Base-by-base conservation (phyloP, 2,888 invertebrate species). In the Zygothrica quintamaculata region DNA sequence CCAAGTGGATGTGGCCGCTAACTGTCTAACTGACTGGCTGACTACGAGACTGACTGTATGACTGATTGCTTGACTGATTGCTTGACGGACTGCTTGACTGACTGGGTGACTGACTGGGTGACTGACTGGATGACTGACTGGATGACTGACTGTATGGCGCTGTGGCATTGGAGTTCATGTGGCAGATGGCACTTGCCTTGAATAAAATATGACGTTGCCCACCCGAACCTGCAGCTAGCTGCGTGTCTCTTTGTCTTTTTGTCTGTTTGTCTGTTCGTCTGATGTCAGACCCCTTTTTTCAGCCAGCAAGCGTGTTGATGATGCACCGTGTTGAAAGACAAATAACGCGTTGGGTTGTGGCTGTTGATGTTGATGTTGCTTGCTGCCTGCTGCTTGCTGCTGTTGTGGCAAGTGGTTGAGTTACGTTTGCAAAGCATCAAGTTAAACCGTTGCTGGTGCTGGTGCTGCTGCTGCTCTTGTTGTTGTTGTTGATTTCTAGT, bases 291-390 rank as follows among this genome's bases (percentile, higher is more conserved):
- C 12, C 33, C 31, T 6, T 31, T 40, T 13, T 26, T 12, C 29
- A 47, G 13, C 31, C 12, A 15, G 26, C 18, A 22, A 22, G 36
- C 43, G 22, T 26, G 42, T 42, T 55, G 79, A 56, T 66, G 79
- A 60, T 75, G 77, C 79, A 53, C 70, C 84, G 79, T 77, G 84
- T 77, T 69, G 85, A 82, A 75, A 87, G 85, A 85, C 76, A 88
- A 85, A 88, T 74, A 84, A 79, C 80, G 79, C 85, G 65, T 76
- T 58, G 70, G n/a, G 55, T 34, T 33, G 33, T 8, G 40, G 46
- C 44, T 15, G 18, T 22, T 2, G 18, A 2, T 22, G 18, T 22
- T 2, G 15, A 43, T 64, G 50, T 37, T 51, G 57, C 79, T n/a
- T n/a, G n/a, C n/a, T n/a, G n/a, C n/a, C n/a, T n/a, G n/a, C n/a